Conservation (phyloP, 1,140 invertebrate species). For the Drosophila ercepeae region DNA sequence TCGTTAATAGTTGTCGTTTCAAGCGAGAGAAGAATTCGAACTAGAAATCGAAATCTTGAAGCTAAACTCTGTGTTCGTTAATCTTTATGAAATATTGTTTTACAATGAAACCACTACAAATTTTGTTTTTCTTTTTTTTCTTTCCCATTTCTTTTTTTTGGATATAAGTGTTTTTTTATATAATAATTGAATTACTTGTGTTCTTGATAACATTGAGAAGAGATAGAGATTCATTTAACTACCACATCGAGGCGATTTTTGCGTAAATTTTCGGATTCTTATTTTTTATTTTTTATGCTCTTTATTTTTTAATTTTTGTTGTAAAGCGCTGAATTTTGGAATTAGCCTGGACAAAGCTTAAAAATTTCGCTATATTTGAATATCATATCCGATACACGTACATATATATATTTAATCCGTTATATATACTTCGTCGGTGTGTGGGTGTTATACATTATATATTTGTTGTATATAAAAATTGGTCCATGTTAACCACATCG, state of each 20-base stretch:
- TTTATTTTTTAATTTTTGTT: slow-evolving; percentile 26
- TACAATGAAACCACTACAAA: slow-evolving; percentile 83
- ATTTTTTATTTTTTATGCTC: slow-evolving; percentile 11
- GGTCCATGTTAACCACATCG: slow-evolving; percentile 80
- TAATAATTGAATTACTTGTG: slow-evolving; percentile 56
- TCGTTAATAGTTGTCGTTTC: slow-evolving; percentile 26
- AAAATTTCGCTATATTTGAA: slow-evolving; percentile 76
- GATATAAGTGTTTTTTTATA: slow-evolving; percentile 29
- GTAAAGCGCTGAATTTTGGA: slow-evolving; percentile 50
- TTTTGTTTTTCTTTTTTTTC: slow-evolving; percentile 65
- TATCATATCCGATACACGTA: slow-evolving; percentile 41
- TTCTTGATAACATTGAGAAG: slow-evolving; percentile 74
- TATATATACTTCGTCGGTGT: slow-evolving; percentile 50
- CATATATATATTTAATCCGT: slow-evolving; percentile 25
- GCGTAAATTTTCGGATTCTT: slow-evolving; percentile 32
- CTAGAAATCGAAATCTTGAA: slow-evolving; percentile 44
- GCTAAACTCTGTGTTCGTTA: slow-evolving; percentile 52
- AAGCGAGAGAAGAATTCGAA: slow-evolving; percentile 46
- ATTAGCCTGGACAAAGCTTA: slow-evolving; percentile 62
- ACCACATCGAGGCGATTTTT: slow-evolving; percentile 75
- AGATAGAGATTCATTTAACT: slow-evolving; percentile 83
- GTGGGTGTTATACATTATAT: slow-evolving; percentile 53
- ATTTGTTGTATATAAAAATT: slow-evolving; percentile 67
- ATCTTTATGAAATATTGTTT: slow-evolving; percentile 76
- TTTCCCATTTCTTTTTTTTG: slow-evolving; percentile 30